Evolutionary conservation across 2,888 invertebrate genomes (phyloP).

Genomic region (Leucophora obtusa): DNA sequence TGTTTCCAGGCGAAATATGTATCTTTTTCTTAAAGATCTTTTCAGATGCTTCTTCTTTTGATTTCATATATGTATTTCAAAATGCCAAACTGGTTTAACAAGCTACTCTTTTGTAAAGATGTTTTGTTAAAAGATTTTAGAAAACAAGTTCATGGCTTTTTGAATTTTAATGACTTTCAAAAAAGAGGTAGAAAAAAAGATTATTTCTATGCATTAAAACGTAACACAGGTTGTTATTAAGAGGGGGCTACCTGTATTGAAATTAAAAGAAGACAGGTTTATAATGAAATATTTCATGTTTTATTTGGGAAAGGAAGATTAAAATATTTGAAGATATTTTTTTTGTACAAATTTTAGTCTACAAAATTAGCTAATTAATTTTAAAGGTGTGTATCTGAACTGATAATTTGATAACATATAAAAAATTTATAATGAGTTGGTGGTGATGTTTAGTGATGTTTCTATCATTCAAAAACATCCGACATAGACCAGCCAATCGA

Average conservation of each 20-base stretch:
- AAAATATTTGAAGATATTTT: not conserved
- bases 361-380: too few relatives aligned
- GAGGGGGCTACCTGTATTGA: slow-evolving; percentile 65
- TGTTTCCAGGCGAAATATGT: slow-evolving; percentile 62
- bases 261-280: slow-evolving; percentile 51
- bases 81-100: slow-evolving; percentile 66
- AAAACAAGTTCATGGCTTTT: slow-evolving; percentile 68
- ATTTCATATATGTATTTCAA: slow-evolving; percentile 27
- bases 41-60: slow-evolving; percentile 20
- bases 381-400: too few relatives aligned
- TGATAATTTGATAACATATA: too few relatives aligned
- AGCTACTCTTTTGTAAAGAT: slow-evolving; percentile 53
- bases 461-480: too few relatives aligned
- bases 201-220: slow-evolving; percentile 16
- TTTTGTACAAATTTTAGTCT: not conserved
- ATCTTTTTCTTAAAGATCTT: slow-evolving; percentile 33
- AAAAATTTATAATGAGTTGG: too few relatives aligned
- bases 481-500: too few relatives aligned
- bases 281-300: too few relatives aligned
- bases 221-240: slow-evolving; percentile 48
- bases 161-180: slow-evolving; percentile 57
- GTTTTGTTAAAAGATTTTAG: slow-evolving; percentile 6
- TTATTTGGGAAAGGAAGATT: too few relatives aligned
- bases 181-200: slow-evolving; percentile 5
- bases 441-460: too few relatives aligned